Conservation (phyloP, 2,888 invertebrate genomes). For the Stenurella melanura region DNA sequence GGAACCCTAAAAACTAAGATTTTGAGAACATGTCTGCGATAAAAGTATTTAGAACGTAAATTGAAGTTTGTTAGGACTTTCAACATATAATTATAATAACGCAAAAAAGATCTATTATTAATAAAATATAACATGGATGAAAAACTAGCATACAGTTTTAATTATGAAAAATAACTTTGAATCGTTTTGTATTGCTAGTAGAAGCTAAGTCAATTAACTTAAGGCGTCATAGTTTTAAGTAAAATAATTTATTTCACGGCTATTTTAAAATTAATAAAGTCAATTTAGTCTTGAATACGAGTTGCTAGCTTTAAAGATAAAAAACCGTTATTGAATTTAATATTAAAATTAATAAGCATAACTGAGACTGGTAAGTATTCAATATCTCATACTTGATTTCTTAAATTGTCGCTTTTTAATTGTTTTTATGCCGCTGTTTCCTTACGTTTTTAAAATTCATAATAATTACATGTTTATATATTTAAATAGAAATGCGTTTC, state of each 20-base stretch:
- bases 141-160: too few relatives aligned
- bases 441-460: neutral
- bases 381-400: constrained; percentile 9
- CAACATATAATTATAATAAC: too few relatives aligned
- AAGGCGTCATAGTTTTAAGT: neutral
- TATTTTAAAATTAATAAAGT: constrained; percentile 19
- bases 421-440: neutral
- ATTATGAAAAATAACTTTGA: too few relatives aligned
- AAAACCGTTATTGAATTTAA: constrained; percentile 17
- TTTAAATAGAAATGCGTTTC: neutral
- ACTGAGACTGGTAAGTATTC: neutral
- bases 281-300: constrained; percentile 5
- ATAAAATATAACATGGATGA: too few relatives aligned
- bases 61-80: too few relatives aligned
- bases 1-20: too few relatives aligned
- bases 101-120: too few relatives aligned
- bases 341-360: constrained; percentile 15
- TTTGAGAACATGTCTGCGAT: too few relatives aligned
- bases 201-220: constrained; percentile 26
- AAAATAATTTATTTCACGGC: neutral
- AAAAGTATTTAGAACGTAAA: too few relatives aligned
- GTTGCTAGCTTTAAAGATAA: neutral
- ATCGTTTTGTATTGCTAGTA: neutral
- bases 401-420: neutral
- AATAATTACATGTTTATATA: neutral